Evolutionary conservation across 2,888 invertebrate genomes (phyloP).

Genomic region (Mystacides longicornis): DNA sequence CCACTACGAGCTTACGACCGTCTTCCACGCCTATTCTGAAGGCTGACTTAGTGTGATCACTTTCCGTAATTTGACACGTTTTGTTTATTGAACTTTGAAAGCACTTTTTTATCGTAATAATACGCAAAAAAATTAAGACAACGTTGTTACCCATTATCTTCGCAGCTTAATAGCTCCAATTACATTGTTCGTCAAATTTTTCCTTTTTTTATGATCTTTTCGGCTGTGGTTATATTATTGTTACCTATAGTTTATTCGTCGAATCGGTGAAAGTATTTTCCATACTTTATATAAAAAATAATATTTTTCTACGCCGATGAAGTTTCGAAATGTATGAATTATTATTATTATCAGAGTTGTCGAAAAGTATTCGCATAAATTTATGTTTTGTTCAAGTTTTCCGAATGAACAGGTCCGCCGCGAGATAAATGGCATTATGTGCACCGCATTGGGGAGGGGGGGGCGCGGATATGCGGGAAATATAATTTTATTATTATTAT

Average conservation of each 20-base stretch:
- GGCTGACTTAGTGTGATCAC: too few species aligned
- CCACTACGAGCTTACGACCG: too few species aligned
- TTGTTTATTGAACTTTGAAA: too few species aligned
- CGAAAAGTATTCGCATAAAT: conserved; percentile 2
- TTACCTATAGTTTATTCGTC: background rate
- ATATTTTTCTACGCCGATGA: background rate
- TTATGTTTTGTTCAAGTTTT: conserved; percentile 2
- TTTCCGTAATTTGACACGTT: too few species aligned
- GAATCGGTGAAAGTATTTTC: background rate
- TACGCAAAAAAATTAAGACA: too few species aligned
- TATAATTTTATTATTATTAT: background rate
- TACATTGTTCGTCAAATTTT: too few species aligned
- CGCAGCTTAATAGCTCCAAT: too few species aligned
- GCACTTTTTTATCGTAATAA: too few species aligned
- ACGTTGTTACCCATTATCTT: too few species aligned
- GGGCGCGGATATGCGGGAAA: background rate
- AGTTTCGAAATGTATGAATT: conserved; percentile 1
- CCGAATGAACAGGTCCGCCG: background rate
- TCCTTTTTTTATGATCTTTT: too few species aligned
- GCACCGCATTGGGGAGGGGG: background rate
- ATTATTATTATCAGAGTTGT: conserved; percentile 1
- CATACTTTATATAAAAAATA: background rate
- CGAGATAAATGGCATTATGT: background rate
- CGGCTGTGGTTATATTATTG: too few species aligned
- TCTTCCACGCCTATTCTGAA: too few species aligned